A percentile compares a stretch with the other conserved stretches of the same genome.
Evolutionary conservation across 2,113 vertebrate species (phyloP).

Genomic region (Paracanthobrama guichenoti): DNA sequence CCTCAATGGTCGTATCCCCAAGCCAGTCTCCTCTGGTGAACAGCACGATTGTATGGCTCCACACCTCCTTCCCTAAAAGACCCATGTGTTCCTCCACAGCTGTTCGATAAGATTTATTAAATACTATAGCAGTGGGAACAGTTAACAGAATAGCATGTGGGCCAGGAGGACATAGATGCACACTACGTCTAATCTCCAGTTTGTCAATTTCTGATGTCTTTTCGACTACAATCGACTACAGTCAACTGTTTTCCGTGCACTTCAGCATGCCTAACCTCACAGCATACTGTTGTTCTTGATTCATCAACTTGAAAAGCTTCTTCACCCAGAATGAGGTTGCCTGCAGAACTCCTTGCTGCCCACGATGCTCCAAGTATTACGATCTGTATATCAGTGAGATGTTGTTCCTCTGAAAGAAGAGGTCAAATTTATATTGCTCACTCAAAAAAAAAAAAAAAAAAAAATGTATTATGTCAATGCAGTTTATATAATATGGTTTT

Average conservation of each 20-base stretch:
- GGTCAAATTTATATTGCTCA: not conserved
- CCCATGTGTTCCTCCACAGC: constrained; percentile 39
- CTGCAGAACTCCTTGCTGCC: constrained; percentile 40
- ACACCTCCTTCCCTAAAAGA: constrained; percentile 38
- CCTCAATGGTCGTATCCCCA: constrained; percentile 42
- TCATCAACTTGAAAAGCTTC: constrained; percentile 30
- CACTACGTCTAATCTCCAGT: constrained; percentile 40
- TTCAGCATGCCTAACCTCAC: not conserved
- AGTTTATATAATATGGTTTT: too few relatives aligned
- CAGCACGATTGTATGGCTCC: constrained; percentile 35
- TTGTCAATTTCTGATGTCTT: constrained; percentile 16
- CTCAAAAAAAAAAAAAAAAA: too few relatives aligned
- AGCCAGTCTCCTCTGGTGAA: constrained; percentile 50
- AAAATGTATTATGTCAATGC: too few relatives aligned
- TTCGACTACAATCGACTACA: constrained; percentile 33
- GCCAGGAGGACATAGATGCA: constrained; percentile 40
- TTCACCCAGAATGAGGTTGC: constrained; percentile 46
- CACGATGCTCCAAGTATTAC: constrained; percentile 34
- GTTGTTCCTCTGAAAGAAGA: not conserved
- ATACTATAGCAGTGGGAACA: constrained; percentile 10
- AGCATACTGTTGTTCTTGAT: constrained; percentile 1
- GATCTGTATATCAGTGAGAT: constrained; percentile 19
- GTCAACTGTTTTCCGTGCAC: not conserved
- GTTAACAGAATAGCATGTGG: constrained; percentile 44
- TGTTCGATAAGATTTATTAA: not conserved